Percentiles rank a stretch among this genome's conserved stretches.
Conservation (phyloP, 2,888 invertebrate genomes). For the Standfussiana lucernea region DNA sequence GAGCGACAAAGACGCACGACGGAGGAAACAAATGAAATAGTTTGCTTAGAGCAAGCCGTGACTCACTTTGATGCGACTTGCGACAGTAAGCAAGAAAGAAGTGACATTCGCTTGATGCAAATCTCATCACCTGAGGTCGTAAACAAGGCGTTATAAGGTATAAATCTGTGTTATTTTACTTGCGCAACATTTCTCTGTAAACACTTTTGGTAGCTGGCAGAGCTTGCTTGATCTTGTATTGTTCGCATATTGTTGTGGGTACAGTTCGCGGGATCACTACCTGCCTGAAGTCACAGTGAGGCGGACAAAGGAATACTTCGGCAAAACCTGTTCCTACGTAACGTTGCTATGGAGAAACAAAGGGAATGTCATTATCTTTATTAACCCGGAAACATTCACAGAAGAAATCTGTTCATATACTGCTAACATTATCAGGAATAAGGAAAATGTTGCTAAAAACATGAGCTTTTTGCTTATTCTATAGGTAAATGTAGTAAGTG, state of each 20-base stretch:
- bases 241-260: background rate
- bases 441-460: background rate
- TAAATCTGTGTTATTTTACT: background rate
- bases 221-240: background rate
- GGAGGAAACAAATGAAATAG: background rate
- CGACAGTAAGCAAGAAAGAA: background rate
- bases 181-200: background rate
- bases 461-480: background rate
- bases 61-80: background rate
- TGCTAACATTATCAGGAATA: background rate
- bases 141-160: background rate
- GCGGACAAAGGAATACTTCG: conserved; percentile 7
- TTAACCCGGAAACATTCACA: background rate
- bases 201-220: background rate
- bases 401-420: background rate
- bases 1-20: background rate
- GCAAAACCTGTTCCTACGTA: background rate
- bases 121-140: background rate
- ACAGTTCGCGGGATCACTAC: background rate
- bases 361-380: conserved; percentile 17
- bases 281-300: background rate
- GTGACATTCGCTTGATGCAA: background rate
- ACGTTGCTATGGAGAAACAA: conserved; percentile 1
- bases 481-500: background rate
- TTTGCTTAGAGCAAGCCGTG: background rate